These are phyloP conservation scores for Eurytoma californica DNA, from an alignment of 2,888 invertebrate genomes.

Conservation along the genomic window DNA sequence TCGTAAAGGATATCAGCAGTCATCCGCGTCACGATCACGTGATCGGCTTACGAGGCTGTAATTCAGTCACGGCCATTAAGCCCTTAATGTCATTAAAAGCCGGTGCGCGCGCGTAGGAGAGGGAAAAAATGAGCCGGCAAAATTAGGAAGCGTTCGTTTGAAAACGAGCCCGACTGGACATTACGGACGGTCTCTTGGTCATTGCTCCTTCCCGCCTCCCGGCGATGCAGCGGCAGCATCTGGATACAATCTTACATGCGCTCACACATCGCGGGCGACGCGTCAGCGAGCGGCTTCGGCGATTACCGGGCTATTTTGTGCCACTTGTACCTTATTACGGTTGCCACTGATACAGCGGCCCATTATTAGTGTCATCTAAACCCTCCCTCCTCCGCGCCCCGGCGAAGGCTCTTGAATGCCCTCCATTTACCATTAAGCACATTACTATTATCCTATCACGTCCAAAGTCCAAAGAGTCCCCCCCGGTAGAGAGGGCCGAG, in stretches of 20 bases:
- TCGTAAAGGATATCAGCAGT: too few relatives aligned
- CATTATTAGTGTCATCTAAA: conserved; percentile 74
- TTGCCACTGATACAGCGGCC: conserved; percentile 59
- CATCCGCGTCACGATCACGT: too few relatives aligned
- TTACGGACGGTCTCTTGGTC: conserved; percentile 43
- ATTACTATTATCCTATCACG: conserved; percentile 75
- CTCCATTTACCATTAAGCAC: conserved; percentile 75
- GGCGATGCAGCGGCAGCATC: conserved; percentile 18
- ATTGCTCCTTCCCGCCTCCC: conserved; percentile 36
- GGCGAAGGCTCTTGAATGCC: conserved; percentile 65
- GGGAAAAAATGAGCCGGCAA: not conserved
- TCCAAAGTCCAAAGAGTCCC: conserved; percentile 49
- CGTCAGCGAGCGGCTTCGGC: conserved; percentile 46
- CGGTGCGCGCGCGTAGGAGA: too few relatives aligned
- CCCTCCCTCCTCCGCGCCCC: conserved; percentile 54
- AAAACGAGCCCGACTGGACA: not conserved
- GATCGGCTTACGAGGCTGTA: too few relatives aligned
- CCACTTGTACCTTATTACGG: conserved; percentile 72
- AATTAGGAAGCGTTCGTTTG: conserved; percentile 31
- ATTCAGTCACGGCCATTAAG: too few relatives aligned
- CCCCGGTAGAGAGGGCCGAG: conserved; percentile 9
- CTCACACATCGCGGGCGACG: conserved; percentile 1
- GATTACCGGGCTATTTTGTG: conserved; percentile 74
- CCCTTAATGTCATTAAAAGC: too few relatives aligned
- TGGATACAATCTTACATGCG: conserved; percentile 53